Evolutionary conservation across 2,797 vertebrate species (phyloP).

Genomic region (Fistularia commersonii): DNA sequence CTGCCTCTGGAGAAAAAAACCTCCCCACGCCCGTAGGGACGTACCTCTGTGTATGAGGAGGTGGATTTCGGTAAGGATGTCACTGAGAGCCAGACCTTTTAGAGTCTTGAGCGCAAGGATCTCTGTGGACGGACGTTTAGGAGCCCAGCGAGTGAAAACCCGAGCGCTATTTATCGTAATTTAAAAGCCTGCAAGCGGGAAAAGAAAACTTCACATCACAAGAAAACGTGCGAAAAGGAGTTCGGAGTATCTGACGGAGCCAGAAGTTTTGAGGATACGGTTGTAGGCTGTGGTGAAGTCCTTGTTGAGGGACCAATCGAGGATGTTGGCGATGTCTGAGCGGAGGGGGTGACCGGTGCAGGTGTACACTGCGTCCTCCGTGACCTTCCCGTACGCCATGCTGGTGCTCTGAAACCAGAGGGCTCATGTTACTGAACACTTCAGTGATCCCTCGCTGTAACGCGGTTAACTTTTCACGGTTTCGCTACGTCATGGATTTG

Average conservation of each 20-base stretch:
- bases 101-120: conserved; percentile 89
- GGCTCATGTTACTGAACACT: not conserved
- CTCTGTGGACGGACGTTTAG: conserved; percentile 67
- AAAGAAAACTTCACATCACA: not conserved
- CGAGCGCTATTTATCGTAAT: not conserved
- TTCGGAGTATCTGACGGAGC: not conserved
- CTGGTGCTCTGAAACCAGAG: conserved; percentile 83
- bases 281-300: conserved; percentile 89
- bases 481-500: too few species aligned
- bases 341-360: conserved; percentile 95
- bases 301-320: conserved; percentile 96
- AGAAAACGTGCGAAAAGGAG: too few species aligned
- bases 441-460: too few species aligned
- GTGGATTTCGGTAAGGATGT: conserved; percentile 93
- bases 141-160: conserved; percentile 5
- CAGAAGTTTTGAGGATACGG: conserved; percentile 80
- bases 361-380: conserved; percentile 92
- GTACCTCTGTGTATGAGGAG: conserved; percentile 91
- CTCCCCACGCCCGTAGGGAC: too few species aligned
- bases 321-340: conserved; percentile 93
- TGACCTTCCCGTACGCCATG: conserved; percentile 92
- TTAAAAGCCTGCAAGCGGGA: not conserved
- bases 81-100: conserved; percentile 92
- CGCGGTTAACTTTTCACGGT: too few species aligned
- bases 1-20: too few species aligned